Evolutionary conservation across 92 coral and sea anemone species (phyloP).

Genomic region (Heteractis magnifica): DNA sequence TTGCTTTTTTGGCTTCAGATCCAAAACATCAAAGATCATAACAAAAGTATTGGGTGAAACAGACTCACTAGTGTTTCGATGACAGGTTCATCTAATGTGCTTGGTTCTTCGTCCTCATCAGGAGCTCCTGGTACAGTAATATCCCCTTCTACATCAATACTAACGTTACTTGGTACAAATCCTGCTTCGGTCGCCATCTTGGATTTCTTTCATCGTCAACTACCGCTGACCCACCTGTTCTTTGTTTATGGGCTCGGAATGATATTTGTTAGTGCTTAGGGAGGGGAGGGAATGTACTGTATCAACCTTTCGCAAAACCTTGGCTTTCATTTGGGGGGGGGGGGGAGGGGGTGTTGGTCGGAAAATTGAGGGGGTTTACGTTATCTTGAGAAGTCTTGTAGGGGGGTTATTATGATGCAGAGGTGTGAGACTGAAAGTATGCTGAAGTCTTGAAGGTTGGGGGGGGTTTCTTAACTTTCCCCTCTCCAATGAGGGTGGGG

Average conservation of each 20-base stretch:
- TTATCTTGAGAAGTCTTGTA: no score
- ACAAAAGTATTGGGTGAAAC: not conserved
- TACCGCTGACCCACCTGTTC: constrained; percentile 26
- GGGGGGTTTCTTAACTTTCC: no score
- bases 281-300: not conserved
- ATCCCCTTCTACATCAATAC: constrained; percentile 97
- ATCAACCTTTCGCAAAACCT: no score
- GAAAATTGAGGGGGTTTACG: no score
- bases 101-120: constrained; percentile 91
- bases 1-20: not conserved
- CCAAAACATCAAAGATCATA: constrained; percentile 2
- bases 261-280: not conserved
- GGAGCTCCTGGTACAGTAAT: constrained; percentile 99
- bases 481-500: no score
- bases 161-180: constrained; percentile 79
- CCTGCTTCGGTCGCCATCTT: constrained; percentile 92
- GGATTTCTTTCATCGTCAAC: constrained; percentile 43
- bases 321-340: no score
- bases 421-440: no score
- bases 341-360: no score
- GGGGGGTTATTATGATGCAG: no score
- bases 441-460: no score
- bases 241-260: constrained; percentile 13
- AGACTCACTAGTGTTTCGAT: constrained; percentile 80
- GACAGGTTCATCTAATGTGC: constrained; percentile 95